phyloP scores from a whole-genome alignment of 2,113 vertebrate genomes.

The Scophthalmus maximus region DNA sequence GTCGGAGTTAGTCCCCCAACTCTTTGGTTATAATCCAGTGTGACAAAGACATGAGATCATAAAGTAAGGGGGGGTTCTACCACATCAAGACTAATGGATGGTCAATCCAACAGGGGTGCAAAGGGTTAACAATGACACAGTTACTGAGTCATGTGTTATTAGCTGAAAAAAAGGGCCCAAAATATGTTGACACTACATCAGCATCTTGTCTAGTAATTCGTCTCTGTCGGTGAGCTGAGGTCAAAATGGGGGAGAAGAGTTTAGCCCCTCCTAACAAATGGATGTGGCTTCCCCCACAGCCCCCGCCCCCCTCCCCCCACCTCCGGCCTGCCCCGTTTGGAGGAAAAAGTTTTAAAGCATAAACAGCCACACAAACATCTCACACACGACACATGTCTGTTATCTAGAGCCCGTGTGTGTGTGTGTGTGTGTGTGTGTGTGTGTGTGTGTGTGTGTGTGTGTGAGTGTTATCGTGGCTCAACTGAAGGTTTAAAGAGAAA shows the following conservation, averaged over 20 bases:
- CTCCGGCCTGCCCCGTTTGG: conserved; percentile 46
- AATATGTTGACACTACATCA: conserved; percentile 34
- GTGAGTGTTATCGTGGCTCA: conserved; percentile 7
- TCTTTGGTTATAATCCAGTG: not conserved
- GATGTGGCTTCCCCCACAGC: conserved; percentile 62
- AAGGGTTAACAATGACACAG: not conserved
- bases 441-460: too few relatives aligned
- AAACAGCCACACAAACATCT: conserved; percentile 21
- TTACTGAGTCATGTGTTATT: not conserved
- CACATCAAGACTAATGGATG: not conserved
- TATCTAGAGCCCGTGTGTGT: not conserved
- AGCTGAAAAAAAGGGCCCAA: not conserved
- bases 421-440: too few relatives aligned
- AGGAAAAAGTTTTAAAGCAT: conserved; percentile 50
- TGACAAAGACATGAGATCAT: not conserved
- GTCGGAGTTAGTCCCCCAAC: not conserved
- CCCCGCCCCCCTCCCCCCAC: conserved; percentile 13
- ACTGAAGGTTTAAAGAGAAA: not conserved
- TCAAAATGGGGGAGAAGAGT: conserved; percentile 78
- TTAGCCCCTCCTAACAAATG: conserved; percentile 78
- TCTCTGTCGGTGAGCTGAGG: conserved; percentile 59
- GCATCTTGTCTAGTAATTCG: conserved; percentile 43
- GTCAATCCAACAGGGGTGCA: not conserved
- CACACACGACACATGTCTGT: not conserved
- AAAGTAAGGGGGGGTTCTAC: not conserved